Percentiles rank a stretch among this genome's conserved stretches.
Evolutionary conservation across 2,797 vertebrate genomes (phyloP).

Genomic region (Microctenopoma steveboyesi): DNA sequence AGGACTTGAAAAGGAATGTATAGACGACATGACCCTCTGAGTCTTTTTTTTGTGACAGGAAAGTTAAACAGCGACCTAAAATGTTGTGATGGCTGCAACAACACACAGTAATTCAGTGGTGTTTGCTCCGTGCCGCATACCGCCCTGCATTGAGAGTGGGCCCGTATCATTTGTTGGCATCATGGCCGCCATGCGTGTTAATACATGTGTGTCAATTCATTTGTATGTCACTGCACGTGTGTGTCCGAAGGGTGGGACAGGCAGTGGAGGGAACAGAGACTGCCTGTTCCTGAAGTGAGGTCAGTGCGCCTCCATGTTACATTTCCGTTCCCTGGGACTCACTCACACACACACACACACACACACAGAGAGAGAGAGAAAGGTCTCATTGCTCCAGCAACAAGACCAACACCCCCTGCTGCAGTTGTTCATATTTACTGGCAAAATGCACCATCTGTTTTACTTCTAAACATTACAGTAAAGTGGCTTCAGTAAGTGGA

Average conservation of each 20-base stretch:
- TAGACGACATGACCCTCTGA: conserved; percentile 21
- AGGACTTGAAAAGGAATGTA: conserved; percentile 23
- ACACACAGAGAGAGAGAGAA: conserved; percentile 12
- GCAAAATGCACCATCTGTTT: conserved; percentile 49
- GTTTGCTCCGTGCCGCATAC: conserved; percentile 35
- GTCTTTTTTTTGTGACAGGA: neutral
- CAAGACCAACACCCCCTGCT: conserved; percentile 16
- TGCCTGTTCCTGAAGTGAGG: conserved; percentile 83
- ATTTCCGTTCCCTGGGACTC: conserved; percentile 73
- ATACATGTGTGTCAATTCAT: conserved; percentile 36
- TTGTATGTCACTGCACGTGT: conserved; percentile 45
- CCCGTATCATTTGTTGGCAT: conserved; percentile 59
- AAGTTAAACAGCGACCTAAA: neutral
- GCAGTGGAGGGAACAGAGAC: conserved; percentile 81
- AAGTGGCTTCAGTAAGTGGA: conserved; percentile 13
- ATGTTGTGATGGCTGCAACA: conserved; percentile 1
- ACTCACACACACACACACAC: conserved; percentile 23
- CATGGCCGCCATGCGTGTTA: conserved; percentile 50
- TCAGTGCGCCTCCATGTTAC: conserved; percentile 73
- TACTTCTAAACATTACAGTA: conserved; percentile 22
- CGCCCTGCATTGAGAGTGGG: conserved; percentile 57
- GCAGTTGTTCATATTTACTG: conserved; percentile 48
- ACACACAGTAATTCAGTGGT: conserved; percentile 23
- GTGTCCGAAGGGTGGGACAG: conserved; percentile 79
- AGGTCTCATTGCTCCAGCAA: conserved; percentile 13